Base-by-base conservation (phyloP, 2,797 vertebrate species). In the Spea hammondii region DNA sequence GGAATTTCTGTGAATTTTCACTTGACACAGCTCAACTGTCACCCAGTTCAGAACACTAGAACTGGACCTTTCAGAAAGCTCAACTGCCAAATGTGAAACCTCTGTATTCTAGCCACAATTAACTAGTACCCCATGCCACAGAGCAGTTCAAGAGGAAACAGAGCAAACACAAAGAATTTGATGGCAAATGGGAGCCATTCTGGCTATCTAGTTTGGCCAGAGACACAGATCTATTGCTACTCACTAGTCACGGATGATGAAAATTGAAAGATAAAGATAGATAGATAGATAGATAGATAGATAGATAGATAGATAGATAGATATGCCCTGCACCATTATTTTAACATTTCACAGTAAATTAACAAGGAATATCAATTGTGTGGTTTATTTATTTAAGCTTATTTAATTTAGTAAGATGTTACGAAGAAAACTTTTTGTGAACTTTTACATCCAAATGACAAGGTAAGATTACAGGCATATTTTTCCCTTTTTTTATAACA, bases 401-500 rank as follows among this genome's bases (percentile, higher is more conserved):
- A 55, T 66, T n/a, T 75, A 32, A 32, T 32, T 32, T 32, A 32
- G 32, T 32, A 32, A 32, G 51, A 2, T 32, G 12, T 32, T 13
- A 49, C 44, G 70, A 44, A 10, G 9, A 64, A 70, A 77, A 13
- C 6, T 32, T 32, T 77, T 70, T 14, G 13, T 55, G 71, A 78
- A 67, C 32, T 47, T 50, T 69, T 8, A 8, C 62, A 1, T 7
- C 50, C 49, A 79, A 55, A 12, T 62, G 8, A 62, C 64, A 54
- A 55, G n/a, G 8, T 53, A 62, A 72, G 67, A 81, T 59, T 65
- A 45, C 47, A 72, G 9, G 13, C 6, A 60, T 62, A 62, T 69
- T 7, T 46, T 7, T 70, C 45, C 32, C 2, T 54, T 62, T 59
- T 47, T 54, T 44, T 49, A 10, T 17, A 11, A 48, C 46, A 46